These are phyloP conservation scores for Jaculus jaculus DNA, from an alignment of 2,113 vertebrate genomes.

Conservation along the genomic window DNA sequence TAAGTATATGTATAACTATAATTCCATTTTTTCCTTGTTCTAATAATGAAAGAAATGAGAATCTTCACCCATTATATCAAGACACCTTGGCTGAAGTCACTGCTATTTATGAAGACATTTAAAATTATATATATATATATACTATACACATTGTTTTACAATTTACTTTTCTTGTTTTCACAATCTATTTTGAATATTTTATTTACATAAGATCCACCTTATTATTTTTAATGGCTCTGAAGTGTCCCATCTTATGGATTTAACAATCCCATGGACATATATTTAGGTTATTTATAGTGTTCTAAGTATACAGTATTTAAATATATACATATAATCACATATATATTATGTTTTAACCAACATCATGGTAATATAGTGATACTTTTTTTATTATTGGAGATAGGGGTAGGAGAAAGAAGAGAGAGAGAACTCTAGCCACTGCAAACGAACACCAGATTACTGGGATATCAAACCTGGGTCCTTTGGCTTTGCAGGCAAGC, in stretches of 20 bases:
- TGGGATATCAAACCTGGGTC: no score
- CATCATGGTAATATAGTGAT: slow-evolving; percentile 20
- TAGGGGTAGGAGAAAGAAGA: no score
- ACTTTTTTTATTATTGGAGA: no score
- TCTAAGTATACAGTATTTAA: background rate
- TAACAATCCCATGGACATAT: background rate
- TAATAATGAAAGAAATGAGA: slow-evolving; percentile 15
- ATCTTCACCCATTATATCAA: background rate
- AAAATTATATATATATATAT: background rate
- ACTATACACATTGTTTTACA: background rate
- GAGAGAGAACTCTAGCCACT: no score
- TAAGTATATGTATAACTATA: slow-evolving; percentile 10
- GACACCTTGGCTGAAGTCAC: background rate
- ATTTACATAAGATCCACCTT: background rate
- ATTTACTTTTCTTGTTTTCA: slow-evolving; percentile 28
- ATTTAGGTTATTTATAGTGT: slow-evolving; percentile 35
- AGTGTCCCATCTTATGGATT: background rate
- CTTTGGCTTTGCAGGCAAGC: no score
- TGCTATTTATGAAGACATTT: background rate
- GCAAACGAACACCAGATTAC: no score
- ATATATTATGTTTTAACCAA: background rate
- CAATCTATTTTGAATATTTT: background rate
- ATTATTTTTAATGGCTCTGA: slow-evolving; percentile 17
- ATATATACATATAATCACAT: background rate
- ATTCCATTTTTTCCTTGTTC: background rate